These are phyloP conservation scores for Gymnothorax javanicus DNA, from an alignment of 2,797 vertebrate genomes.

Conservation along the genomic window DNA sequence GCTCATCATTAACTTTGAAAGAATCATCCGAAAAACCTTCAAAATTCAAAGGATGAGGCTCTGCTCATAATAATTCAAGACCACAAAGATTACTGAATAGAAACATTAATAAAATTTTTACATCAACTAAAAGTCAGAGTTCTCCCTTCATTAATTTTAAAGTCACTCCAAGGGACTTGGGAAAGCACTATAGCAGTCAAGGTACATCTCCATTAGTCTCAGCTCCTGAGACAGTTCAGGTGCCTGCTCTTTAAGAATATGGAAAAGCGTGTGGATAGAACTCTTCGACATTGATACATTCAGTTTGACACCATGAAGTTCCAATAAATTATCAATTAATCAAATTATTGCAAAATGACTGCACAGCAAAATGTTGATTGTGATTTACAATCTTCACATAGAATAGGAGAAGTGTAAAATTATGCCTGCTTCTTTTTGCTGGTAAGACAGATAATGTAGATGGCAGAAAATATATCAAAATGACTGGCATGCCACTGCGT, in stretches of 20 bases:
- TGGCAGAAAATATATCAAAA: no score
- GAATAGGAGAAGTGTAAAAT: not conserved
- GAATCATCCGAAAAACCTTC: conserved; percentile 68
- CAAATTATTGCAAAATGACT: not conserved
- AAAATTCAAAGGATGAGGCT: conserved; percentile 67
- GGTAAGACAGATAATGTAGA: not conserved
- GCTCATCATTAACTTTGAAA: conserved; percentile 59
- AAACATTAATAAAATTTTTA: conserved; percentile 76
- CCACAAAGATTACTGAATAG: conserved; percentile 72
- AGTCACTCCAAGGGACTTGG: conserved; percentile 56
- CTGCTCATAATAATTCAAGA: conserved; percentile 71
- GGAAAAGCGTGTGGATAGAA: not conserved
- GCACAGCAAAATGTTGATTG: not conserved
- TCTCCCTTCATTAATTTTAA: conserved; percentile 71
- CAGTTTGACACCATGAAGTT: not conserved
- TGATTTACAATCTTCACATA: not conserved
- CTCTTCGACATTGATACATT: not conserved
- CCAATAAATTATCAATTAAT: not conserved
- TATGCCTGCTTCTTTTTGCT: not conserved
- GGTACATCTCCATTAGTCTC: not conserved
- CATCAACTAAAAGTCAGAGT: conserved; percentile 72
- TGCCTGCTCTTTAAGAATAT: not conserved
- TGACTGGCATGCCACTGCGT: no score
- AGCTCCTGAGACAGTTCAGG: not conserved
- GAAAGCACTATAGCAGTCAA: conserved; percentile 36